phyloP scores from a whole-genome alignment of 2,113 vertebrate species.

The Serilophus lunatus region DNA sequence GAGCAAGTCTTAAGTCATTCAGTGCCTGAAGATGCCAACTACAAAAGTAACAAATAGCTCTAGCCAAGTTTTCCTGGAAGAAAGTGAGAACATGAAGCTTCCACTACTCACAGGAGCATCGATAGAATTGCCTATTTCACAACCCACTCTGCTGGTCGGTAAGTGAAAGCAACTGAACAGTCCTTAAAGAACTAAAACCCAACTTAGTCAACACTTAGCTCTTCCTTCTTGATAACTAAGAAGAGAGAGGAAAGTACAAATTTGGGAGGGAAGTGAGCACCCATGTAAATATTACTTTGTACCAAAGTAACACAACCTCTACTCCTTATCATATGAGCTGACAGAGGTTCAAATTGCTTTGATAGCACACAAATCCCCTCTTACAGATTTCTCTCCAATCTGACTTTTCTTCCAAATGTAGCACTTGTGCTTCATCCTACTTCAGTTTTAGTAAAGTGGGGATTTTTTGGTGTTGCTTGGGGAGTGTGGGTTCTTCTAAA shows the following conservation, averaged over 20 bases:
- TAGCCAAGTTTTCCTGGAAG: not conserved
- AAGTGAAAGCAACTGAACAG: not conserved
- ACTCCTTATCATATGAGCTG: rapidly evolving
- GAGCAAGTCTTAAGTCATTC: not conserved
- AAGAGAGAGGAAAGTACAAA: not conserved
- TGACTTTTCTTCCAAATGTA: not conserved
- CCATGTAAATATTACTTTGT: not conserved
- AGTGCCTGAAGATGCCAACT: not conserved
- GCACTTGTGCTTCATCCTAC: not conserved
- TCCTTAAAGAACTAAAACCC: not conserved
- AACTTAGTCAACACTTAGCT: not conserved
- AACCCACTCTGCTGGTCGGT: not conserved
- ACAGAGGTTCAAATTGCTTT: not conserved
- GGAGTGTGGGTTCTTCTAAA: not conserved
- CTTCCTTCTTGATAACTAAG: not conserved
- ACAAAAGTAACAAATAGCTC: not conserved
- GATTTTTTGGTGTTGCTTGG: rapidly evolving
- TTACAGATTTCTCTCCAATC: not conserved
- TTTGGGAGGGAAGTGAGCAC: not conserved
- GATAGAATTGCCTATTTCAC: not conserved
- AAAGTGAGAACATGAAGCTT: not conserved
- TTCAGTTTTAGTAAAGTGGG: not conserved
- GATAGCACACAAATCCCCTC: not conserved
- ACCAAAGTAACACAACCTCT: not conserved
- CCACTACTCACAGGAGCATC: not conserved